Conservation (phyloP, 2,797 vertebrate genomes). For the Tachyglossus aculeatus region DNA sequence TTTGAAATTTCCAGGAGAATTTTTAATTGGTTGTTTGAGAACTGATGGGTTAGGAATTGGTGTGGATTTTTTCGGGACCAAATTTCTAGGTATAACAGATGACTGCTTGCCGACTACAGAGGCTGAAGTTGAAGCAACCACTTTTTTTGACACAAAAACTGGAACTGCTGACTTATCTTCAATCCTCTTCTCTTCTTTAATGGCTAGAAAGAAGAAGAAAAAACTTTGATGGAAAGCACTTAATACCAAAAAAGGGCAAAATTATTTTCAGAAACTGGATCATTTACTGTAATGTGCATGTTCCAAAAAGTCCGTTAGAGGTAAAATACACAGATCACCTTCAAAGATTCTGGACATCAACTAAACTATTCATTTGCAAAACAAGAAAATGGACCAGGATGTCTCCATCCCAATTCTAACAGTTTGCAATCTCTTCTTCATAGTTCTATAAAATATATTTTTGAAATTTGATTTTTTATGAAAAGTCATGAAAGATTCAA, state of each 20-base stretch:
- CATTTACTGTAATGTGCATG: neutral
- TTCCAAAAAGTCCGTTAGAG: neutral
- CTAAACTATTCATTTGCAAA: too few species aligned
- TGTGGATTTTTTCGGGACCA: conserved; percentile 74
- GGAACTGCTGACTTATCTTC: conserved; percentile 58
- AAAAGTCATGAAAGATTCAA: too few species aligned
- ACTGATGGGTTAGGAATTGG: conserved; percentile 56
- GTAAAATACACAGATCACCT: conserved; percentile 57
- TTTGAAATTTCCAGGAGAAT: conserved; percentile 63
- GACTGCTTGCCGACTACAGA: conserved; percentile 55
- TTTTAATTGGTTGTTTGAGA: conserved; percentile 68
- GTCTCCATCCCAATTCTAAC: too few species aligned
- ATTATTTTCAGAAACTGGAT: neutral
- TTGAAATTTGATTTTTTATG: too few species aligned
- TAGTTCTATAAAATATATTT: too few species aligned
- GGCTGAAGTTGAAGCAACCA: conserved; percentile 30
- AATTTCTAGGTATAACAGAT: conserved; percentile 55
- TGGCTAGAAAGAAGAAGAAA: conserved; percentile 65
- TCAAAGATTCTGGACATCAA: conserved; percentile 53
- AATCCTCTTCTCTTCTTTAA: conserved; percentile 69
- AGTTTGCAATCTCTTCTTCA: too few species aligned
- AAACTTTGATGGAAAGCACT: too few species aligned
- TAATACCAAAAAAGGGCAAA: neutral
- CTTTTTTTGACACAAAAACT: conserved; percentile 48
- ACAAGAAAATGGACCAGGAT: too few species aligned